phyloP scores from a whole-genome alignment of 1,140 invertebrate species.

The Lordiphosa stackelbergi region DNA sequence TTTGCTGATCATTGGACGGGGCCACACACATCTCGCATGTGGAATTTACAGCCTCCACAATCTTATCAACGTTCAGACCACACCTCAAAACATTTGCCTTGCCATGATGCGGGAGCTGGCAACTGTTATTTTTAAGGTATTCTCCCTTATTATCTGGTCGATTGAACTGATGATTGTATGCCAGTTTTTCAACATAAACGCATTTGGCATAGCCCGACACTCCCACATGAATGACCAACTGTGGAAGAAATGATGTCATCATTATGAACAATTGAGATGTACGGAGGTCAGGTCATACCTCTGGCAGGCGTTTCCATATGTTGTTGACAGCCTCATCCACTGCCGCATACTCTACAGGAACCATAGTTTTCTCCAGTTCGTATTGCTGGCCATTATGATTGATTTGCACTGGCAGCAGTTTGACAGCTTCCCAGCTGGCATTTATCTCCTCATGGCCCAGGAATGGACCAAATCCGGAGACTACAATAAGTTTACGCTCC shows the following conservation, averaged over 20 bases:
- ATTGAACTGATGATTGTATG: conserved; percentile 79
- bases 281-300: conserved; percentile 50
- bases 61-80: conserved; percentile 77
- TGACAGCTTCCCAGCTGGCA: conserved; percentile 85
- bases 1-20: conserved; percentile 5
- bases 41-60: conserved; percentile 73
- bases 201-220: conserved; percentile 78
- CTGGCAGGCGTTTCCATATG: conserved; percentile 81
- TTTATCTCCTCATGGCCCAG: conserved; percentile 80
- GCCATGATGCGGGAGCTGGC: conserved; percentile 62
- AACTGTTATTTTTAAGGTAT: conserved; percentile 63
- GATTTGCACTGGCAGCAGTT: conserved; percentile 76
- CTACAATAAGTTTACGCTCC: conserved; percentile 76
- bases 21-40: conserved; percentile 41
- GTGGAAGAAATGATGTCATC: conserved; percentile 42
- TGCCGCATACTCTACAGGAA: conserved; percentile 81
- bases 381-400: conserved; percentile 66
- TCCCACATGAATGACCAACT: conserved; percentile 82
- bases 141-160: conserved; percentile 76
- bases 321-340: conserved; percentile 79
- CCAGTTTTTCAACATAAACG: conserved; percentile 79
- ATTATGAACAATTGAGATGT: conserved; percentile 3
- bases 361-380: conserved; percentile 78
- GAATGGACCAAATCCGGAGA: conserved; percentile 87
- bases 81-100: conserved; percentile 68